Percentiles rank a stretch among this genome's conserved stretches.
Evolutionary conservation across 2,113 vertebrate genomes (phyloP).

Genomic region (Phylloscopus trochiloides): DNA sequence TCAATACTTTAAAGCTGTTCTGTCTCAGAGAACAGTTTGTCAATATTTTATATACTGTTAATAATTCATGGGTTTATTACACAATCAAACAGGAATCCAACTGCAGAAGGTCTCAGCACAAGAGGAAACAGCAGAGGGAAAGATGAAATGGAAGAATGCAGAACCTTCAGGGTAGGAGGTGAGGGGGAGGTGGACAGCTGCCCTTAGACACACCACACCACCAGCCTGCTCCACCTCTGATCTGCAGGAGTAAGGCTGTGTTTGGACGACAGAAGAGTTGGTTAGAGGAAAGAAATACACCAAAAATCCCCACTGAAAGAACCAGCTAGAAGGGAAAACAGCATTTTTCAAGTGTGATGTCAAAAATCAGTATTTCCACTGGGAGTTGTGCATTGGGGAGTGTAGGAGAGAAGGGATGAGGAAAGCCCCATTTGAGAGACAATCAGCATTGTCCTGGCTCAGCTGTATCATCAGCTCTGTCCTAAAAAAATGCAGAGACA

Average conservation of each 20-base stretch:
- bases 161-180: background rate
- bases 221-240: background rate
- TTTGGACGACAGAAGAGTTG: background rate
- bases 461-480: background rate
- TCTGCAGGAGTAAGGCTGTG: background rate
- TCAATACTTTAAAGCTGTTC: conserved; percentile 52
- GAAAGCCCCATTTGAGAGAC: background rate
- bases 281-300: background rate
- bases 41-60: conserved; percentile 60
- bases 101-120: background rate
- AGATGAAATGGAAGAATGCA: background rate
- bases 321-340: background rate
- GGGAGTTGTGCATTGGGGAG: background rate
- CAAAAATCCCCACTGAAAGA: background rate
- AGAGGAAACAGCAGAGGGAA: background rate
- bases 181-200: background rate
- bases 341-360: background rate
- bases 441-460: background rate
- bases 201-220: background rate
- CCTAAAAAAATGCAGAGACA: background rate
- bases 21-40: conserved; percentile 27
- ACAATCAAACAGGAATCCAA: conserved; percentile 15
- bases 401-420: background rate
- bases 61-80: conserved; percentile 60
- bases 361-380: background rate